phyloP scores from a whole-genome alignment of 2,797 vertebrate species.

The Pangasius macronema region DNA sequence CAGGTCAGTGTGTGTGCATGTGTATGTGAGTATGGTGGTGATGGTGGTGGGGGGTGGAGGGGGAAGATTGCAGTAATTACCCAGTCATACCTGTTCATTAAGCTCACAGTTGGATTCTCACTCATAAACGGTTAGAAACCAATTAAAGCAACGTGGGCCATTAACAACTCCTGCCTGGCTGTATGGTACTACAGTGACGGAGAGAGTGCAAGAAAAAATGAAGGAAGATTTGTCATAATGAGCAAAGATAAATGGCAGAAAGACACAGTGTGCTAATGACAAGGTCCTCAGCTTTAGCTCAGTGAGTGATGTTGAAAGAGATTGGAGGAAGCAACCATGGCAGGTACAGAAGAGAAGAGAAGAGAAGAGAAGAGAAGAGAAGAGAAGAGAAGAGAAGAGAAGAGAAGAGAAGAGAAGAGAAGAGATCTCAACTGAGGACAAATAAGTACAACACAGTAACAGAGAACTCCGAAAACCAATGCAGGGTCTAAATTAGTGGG shows the following conservation, averaged over 20 bases:
- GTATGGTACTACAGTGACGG: constrained; percentile 25
- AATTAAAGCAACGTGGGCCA: constrained; percentile 98
- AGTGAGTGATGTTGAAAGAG: constrained; percentile 42
- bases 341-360: background rate
- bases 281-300: constrained; percentile 41
- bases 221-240: constrained; percentile 44
- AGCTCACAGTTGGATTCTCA: constrained; percentile 95
- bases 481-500: constrained; percentile 78
- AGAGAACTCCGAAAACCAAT: constrained; percentile 61
- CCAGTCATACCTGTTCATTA: constrained; percentile 99
- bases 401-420: constrained; percentile 30
- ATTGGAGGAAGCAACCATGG: constrained; percentile 18
- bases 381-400: constrained; percentile 26
- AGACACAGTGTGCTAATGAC: constrained; percentile 52
- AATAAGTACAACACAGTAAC: constrained; percentile 38
- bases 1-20: constrained; percentile 34
- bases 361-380: constrained; percentile 9
- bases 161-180: constrained; percentile 83
- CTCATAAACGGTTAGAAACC: constrained; percentile 92
- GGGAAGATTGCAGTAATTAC: constrained; percentile 99
- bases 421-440: constrained; percentile 30
- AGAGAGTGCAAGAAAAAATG: constrained; percentile 26
- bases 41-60: constrained; percentile 61
- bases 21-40: constrained; percentile 35
- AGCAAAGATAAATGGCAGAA: constrained; percentile 53